Conservation (phyloP, 2,797 vertebrate genomes). For the Channa striata region DNA sequence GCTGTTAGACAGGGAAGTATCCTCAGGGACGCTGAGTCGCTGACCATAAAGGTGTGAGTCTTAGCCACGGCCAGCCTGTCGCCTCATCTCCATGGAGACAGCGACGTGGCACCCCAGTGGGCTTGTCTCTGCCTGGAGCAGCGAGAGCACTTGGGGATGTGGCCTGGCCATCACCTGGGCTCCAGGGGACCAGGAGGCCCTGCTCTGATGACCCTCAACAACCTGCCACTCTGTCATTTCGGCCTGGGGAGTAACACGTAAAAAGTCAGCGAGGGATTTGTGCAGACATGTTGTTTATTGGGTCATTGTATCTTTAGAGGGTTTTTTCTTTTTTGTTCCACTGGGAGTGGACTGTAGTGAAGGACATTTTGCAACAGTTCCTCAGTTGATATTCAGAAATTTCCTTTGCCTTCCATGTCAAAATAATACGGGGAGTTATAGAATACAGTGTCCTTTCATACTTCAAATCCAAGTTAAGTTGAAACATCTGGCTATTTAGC, state of each 20-base stretch:
- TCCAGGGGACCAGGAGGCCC: conserved; percentile 73
- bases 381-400: conserved; percentile 41
- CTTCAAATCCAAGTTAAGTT: conserved; percentile 31
- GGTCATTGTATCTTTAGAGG: conserved; percentile 58
- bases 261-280: conserved; percentile 67
- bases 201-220: conserved; percentile 81
- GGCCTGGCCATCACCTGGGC: conserved; percentile 79
- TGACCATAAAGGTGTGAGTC: conserved; percentile 91
- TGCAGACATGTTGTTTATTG: conserved; percentile 70
- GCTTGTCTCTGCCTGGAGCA: conserved; percentile 76
- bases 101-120: conserved; percentile 69
- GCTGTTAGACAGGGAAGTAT: conserved; percentile 78
- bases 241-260: conserved; percentile 69
- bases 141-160: conserved; percentile 75
- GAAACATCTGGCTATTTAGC: conserved; percentile 43
- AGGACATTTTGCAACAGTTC: conserved; percentile 39
- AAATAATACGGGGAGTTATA: conserved; percentile 12
- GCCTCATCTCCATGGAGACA: conserved; percentile 82
- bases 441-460: conserved; percentile 15
- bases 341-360: conserved; percentile 47
- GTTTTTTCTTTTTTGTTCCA: conserved; percentile 60
- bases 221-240: conserved; percentile 83
- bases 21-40: conserved; percentile 86
- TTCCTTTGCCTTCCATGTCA: conserved; percentile 15
- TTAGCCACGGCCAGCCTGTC: conserved; percentile 84